These are phyloP conservation scores for Agrochola lota DNA, from an alignment of 2,888 invertebrate genomes.

Conservation along the genomic window DNA sequence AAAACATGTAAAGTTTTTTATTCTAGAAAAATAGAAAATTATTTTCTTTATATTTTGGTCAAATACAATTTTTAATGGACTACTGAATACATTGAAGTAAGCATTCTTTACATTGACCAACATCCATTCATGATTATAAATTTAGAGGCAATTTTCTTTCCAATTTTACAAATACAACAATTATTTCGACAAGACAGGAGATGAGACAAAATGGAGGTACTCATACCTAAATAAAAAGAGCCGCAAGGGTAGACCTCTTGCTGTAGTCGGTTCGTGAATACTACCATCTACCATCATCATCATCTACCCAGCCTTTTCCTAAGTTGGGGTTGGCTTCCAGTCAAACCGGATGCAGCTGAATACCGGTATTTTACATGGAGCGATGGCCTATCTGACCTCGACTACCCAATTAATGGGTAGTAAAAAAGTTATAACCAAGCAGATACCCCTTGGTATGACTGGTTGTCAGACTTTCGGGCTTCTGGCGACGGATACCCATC, in stretches of 20 bases:
- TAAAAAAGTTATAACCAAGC: no score
- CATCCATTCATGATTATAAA: not conserved
- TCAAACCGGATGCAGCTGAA: no score
- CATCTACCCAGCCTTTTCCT: no score
- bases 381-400: no score
- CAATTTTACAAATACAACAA: not conserved
- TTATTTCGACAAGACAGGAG: not conserved
- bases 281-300: no score
- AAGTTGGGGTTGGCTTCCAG: no score
- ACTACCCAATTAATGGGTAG: no score
- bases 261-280: no score
- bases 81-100: constrained; percentile 36
- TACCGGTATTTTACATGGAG: no score
- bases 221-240: not conserved
- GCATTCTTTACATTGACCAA: constrained; percentile 41
- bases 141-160: not conserved
- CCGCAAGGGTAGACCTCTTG: not conserved
- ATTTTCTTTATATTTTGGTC: constrained; percentile 71
- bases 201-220: not conserved
- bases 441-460: no score
- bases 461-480: no score
- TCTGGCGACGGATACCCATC: no score
- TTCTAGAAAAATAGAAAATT: constrained; percentile 83
- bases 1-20: constrained; percentile 69
- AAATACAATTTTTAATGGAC: constrained; percentile 51